Percentiles rank a stretch among this genome's conserved stretches.
These are phyloP conservation scores for Heterodera filipjevi DNA, from an alignment of 2,888 invertebrate genomes.

Conservation along the genomic window DNA sequence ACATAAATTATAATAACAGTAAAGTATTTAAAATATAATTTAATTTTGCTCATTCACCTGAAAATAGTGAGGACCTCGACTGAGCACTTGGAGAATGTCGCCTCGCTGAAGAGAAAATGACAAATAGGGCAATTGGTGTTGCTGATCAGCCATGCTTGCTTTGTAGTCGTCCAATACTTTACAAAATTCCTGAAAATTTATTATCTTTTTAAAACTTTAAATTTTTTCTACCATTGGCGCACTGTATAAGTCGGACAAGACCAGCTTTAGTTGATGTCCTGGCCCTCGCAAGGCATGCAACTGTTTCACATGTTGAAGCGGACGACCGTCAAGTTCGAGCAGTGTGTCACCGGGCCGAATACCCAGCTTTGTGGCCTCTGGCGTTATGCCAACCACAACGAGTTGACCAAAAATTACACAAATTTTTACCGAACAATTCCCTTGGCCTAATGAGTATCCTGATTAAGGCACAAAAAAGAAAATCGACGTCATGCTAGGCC, in stretches of 20 bases:
- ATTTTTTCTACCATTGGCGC: constrained; percentile 52
- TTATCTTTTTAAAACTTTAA: neutral
- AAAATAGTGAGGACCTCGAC: constrained; percentile 99
- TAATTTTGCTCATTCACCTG: constrained; percentile 30
- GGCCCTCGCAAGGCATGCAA: constrained; percentile 71
- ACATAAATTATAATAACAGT: neutral
- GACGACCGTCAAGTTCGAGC: constrained; percentile 86
- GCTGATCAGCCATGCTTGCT: constrained; percentile 91
- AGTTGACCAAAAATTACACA: constrained; percentile 38
- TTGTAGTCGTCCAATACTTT: constrained; percentile 97
- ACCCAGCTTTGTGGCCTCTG: constrained; percentile 44
- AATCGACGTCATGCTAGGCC: no score
- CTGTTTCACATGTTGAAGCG: constrained; percentile 84
- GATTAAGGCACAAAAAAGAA: neutral
- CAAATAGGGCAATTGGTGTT: constrained; percentile 69
- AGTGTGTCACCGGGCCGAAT: constrained; percentile 92
- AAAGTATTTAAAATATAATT: neutral
- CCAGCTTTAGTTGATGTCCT: constrained; percentile 86
- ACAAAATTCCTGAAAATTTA: constrained; percentile 90
- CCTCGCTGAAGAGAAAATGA: constrained; percentile 84
- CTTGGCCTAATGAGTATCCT: no score
- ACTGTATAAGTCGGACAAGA: constrained; percentile 72
- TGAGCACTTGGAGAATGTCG: constrained; percentile 94
- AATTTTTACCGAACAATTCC: no score
- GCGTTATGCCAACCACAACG: constrained; percentile 54